Percentiles rank a stretch among this genome's conserved stretches.
These are phyloP conservation scores for Mnemiopsis leidyi DNA, from an alignment of 37 sponge, comb jelly and placozoan species.

Conservation along the genomic window DNA sequence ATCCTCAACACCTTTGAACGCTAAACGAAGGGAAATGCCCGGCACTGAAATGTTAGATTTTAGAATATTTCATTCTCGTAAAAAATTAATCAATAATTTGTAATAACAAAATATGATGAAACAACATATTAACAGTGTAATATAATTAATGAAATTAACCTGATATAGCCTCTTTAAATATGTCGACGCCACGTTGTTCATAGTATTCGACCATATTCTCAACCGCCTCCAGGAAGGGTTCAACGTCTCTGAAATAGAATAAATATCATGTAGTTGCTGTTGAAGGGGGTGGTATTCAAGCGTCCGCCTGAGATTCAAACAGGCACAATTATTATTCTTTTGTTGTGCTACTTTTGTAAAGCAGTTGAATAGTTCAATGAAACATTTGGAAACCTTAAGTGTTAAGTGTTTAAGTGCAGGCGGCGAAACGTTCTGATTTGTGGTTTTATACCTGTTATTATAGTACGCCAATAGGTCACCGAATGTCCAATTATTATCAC, in stretches of 20 bases:
- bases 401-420: too few species aligned
- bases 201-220: neutral
- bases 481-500: neutral
- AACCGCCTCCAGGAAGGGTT: neutral
- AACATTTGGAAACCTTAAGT: too few species aligned
- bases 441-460: neutral
- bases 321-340: too few species aligned
- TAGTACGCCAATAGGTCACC: neutral
- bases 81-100: neutral
- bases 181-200: neutral
- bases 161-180: slow-evolving; percentile 16
- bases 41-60: neutral
- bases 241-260: neutral
- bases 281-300: neutral
- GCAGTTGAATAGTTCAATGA: too few species aligned
- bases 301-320: too few species aligned
- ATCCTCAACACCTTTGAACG: neutral
- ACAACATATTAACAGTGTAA: neutral
- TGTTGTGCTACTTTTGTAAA: too few species aligned
- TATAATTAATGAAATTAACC: neutral
- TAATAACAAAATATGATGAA: neutral
- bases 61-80: too few species aligned
- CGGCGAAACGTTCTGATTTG: too few species aligned
- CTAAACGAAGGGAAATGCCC: neutral
- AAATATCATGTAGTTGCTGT: too few species aligned